Evolutionary conservation across 1,140 invertebrate genomes (phyloP).

Genomic region (Calliopsis andreniformis): DNA sequence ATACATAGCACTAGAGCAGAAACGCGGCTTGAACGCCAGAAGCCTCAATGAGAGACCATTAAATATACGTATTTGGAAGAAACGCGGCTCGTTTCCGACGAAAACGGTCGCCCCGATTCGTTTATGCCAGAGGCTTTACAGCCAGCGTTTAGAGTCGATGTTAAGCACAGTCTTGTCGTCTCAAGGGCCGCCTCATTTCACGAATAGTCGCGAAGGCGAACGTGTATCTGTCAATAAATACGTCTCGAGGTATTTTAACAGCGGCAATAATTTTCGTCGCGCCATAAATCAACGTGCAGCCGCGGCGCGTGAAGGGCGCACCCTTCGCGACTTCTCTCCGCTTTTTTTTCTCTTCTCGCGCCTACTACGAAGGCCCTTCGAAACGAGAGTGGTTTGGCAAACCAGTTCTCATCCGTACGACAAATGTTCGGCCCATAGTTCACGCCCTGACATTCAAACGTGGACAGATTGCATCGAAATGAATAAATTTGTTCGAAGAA

Average conservation of each 20-base stretch:
- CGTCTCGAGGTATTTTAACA: slow-evolving; percentile 68
- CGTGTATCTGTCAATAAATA: slow-evolving; percentile 61
- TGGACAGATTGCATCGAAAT: neutral
- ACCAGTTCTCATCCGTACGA: slow-evolving; percentile 1
- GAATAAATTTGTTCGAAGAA: neutral
- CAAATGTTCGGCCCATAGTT: slow-evolving; percentile 1
- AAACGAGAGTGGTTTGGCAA: slow-evolving; percentile 16
- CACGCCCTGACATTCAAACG: neutral
- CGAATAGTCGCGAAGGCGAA: slow-evolving; percentile 40
- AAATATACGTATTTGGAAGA: slow-evolving; percentile 38
- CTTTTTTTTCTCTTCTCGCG: neutral
- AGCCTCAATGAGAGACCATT: slow-evolving; percentile 16
- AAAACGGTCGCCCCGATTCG: slow-evolving; percentile 22
- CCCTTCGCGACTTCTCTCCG: slow-evolving; percentile 25
- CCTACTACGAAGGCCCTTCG: slow-evolving; percentile 1
- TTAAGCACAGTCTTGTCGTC: slow-evolving; percentile 47
- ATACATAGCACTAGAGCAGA: too few relatives aligned
- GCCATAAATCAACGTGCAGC: slow-evolving; percentile 70
- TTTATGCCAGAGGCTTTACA: slow-evolving; percentile 52
- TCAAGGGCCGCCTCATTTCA: slow-evolving; percentile 43
- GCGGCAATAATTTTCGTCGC: slow-evolving; percentile 73
- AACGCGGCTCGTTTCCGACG: slow-evolving; percentile 8
- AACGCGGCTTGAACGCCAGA: slow-evolving; percentile 1
- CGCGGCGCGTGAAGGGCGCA: slow-evolving; percentile 42
- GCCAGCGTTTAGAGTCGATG: slow-evolving; percentile 52